Evolutionary conservation across 2,888 invertebrate genomes (phyloP).

Genomic region (Cryptocheilus praepositus): DNA sequence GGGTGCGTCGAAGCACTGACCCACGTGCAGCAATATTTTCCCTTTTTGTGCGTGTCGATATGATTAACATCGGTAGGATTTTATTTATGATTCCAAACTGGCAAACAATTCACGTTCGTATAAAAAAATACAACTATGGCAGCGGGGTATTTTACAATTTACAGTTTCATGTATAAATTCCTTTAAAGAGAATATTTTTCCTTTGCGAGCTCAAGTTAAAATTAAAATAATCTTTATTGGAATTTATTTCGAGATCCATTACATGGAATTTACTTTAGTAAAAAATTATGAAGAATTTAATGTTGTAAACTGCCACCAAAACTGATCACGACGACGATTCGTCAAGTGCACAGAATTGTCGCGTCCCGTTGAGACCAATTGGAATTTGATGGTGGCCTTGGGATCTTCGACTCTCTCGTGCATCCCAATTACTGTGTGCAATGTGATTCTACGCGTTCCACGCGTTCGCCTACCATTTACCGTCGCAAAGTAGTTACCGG

Average conservation of each 20-base stretch:
- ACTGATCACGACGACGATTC: slow-evolving; percentile 56
- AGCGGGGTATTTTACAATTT: too few species aligned
- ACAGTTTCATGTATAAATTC: too few species aligned
- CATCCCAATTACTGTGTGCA: slow-evolving; percentile 55
- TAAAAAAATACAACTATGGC: too few species aligned
- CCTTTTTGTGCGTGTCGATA: slow-evolving; percentile 38
- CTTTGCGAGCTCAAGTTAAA: too few species aligned
- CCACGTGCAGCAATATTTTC: slow-evolving; percentile 54
- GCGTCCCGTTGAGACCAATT: slow-evolving; percentile 55
- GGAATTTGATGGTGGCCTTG: slow-evolving; percentile 52
- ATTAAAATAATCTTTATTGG: too few species aligned
- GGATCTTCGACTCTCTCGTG: slow-evolving; percentile 48
- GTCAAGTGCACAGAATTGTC: slow-evolving; percentile 38
- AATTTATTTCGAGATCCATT: too few species aligned
- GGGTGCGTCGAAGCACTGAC: slow-evolving; percentile 35
- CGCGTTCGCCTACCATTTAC: too few species aligned
- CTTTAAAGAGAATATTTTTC: too few species aligned
- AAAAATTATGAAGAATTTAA: background rate
- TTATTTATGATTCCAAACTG: background rate
- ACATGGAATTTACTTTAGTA: too few species aligned
- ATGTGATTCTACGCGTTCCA: background rate
- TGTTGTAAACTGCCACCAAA: slow-evolving; percentile 38
- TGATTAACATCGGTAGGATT: slow-evolving; percentile 51
- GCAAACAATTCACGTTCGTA: background rate
- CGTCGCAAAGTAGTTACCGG: background rate